Evolutionary conservation across 2,888 invertebrate species (phyloP), one percentile per base, ranked within the genome.

Genomic region (Andrena praecox): DNA sequence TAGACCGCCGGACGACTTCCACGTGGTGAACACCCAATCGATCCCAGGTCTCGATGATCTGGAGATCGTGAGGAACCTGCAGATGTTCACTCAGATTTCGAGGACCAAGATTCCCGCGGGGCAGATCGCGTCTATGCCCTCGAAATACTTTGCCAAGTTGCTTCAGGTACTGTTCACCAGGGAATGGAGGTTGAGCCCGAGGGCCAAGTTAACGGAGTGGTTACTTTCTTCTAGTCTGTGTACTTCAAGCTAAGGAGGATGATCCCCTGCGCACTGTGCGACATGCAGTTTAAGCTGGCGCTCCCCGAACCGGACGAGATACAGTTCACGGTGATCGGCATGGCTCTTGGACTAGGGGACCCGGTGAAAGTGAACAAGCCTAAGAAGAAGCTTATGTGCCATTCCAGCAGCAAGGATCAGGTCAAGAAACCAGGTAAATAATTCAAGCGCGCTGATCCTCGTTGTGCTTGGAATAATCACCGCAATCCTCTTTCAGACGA

Each of bases 221-320:
- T 64, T 48, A 20, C 75, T 63, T 81, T 75, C 84, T 86, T 86
- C 48, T 72, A 95, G 96, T 87, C 97, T 82, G 96, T 98, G 67
- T 97, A 97, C 91, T 99, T 98, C 94, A 99, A 99, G 94, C 95
- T 99, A 89, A 95, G 99, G 12, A 95, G 97, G 16, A 96, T 98
- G 96, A 96, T 97, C 82, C 99, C 99, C 0, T 98, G 98, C 93
- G 97, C 98, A 20, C 95, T 99, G 24, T 97, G 97, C 85, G 96
- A 97, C 92, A 94, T 98, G 42, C 95, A 96, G 89, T 98, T 98
- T 93, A 96, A 97, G 82, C 95, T 99, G 0, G 98, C 98, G 88
- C 95, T 99, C 86, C 98, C 98, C 0, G 98, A 99, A 94, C 97
- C 97, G 77, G 97, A 97, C 90, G 96, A 96, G 92, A 96, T 96